Evolutionary conservation across 2,113 vertebrate genomes (phyloP).

Genomic region (Zapus hudsonius): DNA sequence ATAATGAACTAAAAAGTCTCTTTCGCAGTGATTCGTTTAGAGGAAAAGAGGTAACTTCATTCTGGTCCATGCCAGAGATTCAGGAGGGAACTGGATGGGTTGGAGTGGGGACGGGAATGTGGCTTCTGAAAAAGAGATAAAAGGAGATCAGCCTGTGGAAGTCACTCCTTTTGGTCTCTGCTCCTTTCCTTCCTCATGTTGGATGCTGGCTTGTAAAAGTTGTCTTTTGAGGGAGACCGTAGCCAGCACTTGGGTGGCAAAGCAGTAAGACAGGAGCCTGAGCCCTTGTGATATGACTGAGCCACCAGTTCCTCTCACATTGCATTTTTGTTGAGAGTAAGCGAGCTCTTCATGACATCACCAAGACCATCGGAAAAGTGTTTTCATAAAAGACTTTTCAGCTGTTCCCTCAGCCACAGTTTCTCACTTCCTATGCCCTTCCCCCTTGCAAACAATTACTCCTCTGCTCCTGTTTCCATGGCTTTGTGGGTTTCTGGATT

Average conservation of each 20-base stretch:
- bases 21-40: background rate
- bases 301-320: too few relatives aligned
- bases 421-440: too few relatives aligned
- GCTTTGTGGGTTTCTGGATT: too few relatives aligned
- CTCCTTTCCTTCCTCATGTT: background rate
- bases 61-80: slow-evolving; percentile 6
- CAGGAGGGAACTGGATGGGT: background rate
- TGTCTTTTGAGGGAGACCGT: background rate
- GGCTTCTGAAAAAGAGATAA: slow-evolving; percentile 25
- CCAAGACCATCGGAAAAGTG: background rate
- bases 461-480: too few relatives aligned
- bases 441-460: too few relatives aligned
- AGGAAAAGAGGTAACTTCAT: background rate
- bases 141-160: background rate
- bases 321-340: slow-evolving; percentile 6
- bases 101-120: background rate
- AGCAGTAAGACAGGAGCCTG: background rate
- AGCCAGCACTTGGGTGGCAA: background rate
- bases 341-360: background rate
- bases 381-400: slow-evolving; percentile 1
- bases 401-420: too few relatives aligned
- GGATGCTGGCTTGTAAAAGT: background rate
- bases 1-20: background rate
- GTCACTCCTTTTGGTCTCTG: slow-evolving; percentile 7
- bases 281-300: background rate